phyloP scores from a whole-genome alignment of 1,140 invertebrate genomes.

The Heliothis subflexa region DNA sequence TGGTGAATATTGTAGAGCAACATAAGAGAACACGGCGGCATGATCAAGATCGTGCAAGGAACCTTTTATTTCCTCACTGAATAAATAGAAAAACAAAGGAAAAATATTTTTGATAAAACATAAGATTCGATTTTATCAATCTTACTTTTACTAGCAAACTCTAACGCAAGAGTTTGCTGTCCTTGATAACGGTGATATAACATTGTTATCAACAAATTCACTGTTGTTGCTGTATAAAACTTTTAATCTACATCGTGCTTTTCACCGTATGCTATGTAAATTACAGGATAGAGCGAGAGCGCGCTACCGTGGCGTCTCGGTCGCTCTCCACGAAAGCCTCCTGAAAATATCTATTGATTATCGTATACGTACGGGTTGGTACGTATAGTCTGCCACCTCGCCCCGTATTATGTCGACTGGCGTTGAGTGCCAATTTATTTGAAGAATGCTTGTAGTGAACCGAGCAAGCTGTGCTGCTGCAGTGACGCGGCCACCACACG shows the following conservation, averaged over 20 bases:
- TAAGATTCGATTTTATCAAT: slow-evolving; percentile 16
- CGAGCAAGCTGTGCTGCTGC: slow-evolving; percentile 47
- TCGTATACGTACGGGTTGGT: slow-evolving; percentile 79
- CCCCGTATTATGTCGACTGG: slow-evolving; percentile 77
- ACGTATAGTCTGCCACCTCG: slow-evolving; percentile 77
- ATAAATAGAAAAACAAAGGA: not conserved
- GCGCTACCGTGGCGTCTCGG: slow-evolving; percentile 69
- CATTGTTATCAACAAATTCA: slow-evolving; percentile 21
- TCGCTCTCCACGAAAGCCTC: slow-evolving; percentile 83
- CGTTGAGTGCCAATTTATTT: slow-evolving; percentile 84
- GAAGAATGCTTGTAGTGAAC: slow-evolving; percentile 71
- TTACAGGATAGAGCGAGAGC: slow-evolving; percentile 76
- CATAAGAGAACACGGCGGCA: too few relatives aligned
- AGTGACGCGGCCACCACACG: slow-evolving; percentile 49
- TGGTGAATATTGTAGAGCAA: too few relatives aligned
- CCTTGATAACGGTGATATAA: slow-evolving; percentile 14
- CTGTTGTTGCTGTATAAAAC: slow-evolving; percentile 19
- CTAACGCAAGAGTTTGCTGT: not conserved
- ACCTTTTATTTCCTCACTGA: too few relatives aligned
- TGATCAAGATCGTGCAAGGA: too few relatives aligned
- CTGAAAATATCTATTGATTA: slow-evolving; percentile 87
- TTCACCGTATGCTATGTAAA: slow-evolving; percentile 71
- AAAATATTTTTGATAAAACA: not conserved
- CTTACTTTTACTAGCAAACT: slow-evolving; percentile 1
- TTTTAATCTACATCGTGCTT: slow-evolving; percentile 55